These are phyloP conservation scores for Drosophila merina DNA, from an alignment of 2,888 invertebrate species.

Conservation along the genomic window DNA sequence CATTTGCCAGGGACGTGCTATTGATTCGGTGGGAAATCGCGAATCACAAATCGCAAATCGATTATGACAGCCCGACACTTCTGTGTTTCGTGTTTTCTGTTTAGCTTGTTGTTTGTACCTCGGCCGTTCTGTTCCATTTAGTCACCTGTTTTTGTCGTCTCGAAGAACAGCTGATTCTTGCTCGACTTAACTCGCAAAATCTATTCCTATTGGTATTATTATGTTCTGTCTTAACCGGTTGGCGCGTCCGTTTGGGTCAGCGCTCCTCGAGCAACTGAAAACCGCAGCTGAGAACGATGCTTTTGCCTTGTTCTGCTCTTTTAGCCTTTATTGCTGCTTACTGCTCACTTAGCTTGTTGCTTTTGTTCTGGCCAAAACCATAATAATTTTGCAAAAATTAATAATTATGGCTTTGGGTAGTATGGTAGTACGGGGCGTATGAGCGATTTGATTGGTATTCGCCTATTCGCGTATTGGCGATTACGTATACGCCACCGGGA, in stretches of 20 bases:
- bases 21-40: slow-evolving; percentile 49
- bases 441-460: neutral
- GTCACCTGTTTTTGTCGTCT: slow-evolving; percentile 1
- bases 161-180: neutral
- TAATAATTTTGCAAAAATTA: slow-evolving; percentile 40
- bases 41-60: slow-evolving; percentile 40
- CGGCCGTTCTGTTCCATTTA: neutral
- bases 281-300: slow-evolving; percentile 3
- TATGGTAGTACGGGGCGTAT: slow-evolving; percentile 28
- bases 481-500: slow-evolving; percentile 32
- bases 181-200: neutral
- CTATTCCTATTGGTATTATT: neutral
- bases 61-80: slow-evolving; percentile 25
- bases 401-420: slow-evolving; percentile 30
- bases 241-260: slow-evolving; percentile 60
- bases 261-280: slow-evolving; percentile 38
- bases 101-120: neutral
- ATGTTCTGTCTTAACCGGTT: slow-evolving; percentile 3
- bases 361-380: slow-evolving; percentile 5
- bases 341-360: neutral
- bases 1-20: slow-evolving; percentile 50
- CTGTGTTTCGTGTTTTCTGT: neutral
- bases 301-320: neutral
- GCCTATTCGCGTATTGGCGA: neutral
- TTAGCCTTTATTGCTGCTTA: neutral